phyloP scores from a whole-genome alignment of 2,797 vertebrate species.

The Gymnoscopelus braueri region DNA sequence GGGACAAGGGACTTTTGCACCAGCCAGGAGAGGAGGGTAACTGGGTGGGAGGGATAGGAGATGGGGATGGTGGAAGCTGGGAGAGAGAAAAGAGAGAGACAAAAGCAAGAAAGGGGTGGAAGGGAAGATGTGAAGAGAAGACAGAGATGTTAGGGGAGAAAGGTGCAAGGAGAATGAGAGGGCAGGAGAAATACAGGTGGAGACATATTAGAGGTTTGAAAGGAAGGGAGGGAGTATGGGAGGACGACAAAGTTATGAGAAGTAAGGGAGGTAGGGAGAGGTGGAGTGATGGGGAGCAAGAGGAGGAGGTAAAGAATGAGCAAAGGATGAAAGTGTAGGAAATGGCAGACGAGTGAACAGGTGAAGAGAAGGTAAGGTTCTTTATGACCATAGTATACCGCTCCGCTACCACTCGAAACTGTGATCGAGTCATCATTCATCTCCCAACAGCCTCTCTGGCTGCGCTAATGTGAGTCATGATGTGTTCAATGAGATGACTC shows the following conservation, averaged over 20 bases:
- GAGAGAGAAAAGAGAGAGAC: slow-evolving; percentile 13
- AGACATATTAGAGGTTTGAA: neutral
- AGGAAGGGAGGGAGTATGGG: neutral
- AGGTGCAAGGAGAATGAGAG: slow-evolving; percentile 8
- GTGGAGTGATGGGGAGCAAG: neutral
- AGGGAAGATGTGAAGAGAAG: neutral
- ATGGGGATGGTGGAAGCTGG: slow-evolving; percentile 3
- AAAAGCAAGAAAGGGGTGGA: slow-evolving; percentile 3
- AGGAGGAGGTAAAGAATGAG: neutral
- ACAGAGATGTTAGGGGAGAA: slow-evolving; percentile 12
- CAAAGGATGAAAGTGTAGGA: neutral
- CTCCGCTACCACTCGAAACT: neutral
- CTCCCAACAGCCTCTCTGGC: neutral
- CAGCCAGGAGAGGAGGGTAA: slow-evolving; percentile 19
- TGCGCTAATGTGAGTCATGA: neutral
- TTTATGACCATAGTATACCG: no score
- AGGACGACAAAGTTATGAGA: neutral
- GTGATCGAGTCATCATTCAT: neutral
- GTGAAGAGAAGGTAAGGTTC: neutral
- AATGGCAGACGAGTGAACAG: neutral
- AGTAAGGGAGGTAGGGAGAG: neutral
- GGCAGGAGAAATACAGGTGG: slow-evolving; percentile 4
- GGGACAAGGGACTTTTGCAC: slow-evolving; percentile 37
- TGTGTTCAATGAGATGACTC: neutral
- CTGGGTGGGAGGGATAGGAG: slow-evolving; percentile 9